Percentiles rank a stretch among this genome's conserved stretches.
These are phyloP conservation scores for Rapana venosa DNA, from an alignment of 2,888 invertebrate genomes.

Conservation along the genomic window DNA sequence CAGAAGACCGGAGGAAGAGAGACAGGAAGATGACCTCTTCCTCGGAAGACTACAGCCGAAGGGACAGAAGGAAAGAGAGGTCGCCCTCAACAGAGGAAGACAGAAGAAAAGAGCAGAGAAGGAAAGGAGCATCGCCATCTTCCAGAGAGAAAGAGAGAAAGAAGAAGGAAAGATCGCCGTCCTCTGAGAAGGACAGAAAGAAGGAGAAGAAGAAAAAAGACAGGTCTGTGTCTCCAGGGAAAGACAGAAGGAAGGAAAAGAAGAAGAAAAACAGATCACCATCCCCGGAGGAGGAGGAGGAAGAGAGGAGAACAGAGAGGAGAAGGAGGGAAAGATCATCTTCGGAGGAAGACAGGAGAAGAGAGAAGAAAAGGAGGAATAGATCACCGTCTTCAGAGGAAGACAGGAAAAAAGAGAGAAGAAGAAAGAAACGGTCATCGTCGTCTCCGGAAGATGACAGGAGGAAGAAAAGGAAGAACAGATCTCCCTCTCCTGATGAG, in stretches of 20 bases:
- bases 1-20: neutral
- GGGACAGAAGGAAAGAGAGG: neutral
- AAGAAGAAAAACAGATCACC: slow-evolving; percentile 26
- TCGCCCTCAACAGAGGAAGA: slow-evolving; percentile 4
- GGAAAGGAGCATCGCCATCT: no score
- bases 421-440: slow-evolving; percentile 8
- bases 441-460: neutral
- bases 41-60: neutral
- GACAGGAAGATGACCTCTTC: neutral
- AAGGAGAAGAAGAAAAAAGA: no score
- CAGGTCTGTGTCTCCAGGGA: neutral
- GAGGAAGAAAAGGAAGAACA: neutral
- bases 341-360: neutral
- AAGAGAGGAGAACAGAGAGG: neutral
- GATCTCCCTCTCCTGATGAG: neutral
- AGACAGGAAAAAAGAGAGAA: neutral
- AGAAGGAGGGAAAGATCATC: slow-evolving; percentile 3
- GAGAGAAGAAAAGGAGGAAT: neutral
- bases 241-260: slow-evolving; percentile 40
- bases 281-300: no score
- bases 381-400: slow-evolving; percentile 3
- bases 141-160: neutral
- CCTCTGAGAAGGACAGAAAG: neutral
- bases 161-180: neutral
- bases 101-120: slow-evolving; percentile 10